Base-by-base conservation (phyloP, 1,140 invertebrate species). In the Halictus rubicundus region DNA sequence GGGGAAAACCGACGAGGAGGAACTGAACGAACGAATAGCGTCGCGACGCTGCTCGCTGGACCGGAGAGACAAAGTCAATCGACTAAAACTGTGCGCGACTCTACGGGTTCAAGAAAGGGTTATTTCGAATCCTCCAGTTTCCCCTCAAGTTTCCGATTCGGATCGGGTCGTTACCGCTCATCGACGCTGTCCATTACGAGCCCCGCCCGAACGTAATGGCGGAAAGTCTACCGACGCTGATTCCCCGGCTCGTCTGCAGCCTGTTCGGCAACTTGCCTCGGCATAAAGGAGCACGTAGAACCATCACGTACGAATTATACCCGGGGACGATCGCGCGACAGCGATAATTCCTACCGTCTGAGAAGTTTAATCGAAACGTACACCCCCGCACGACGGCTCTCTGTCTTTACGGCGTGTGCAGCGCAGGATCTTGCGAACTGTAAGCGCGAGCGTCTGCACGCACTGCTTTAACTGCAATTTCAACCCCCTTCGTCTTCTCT, bases 281-380 rank as follows among this genome's bases (percentile, higher is more conserved):
- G 70, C 77, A 60, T 74, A 54, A 65, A 59, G 49, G 68, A 60
- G 27, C 80, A 66, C 75, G 75, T 68, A 73, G 42, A 79, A 68
- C 76, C 57, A 82, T 57, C 76, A 25, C 77, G 69, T 70, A 65
- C 64, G 81, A 82, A 80, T 82, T 74, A 82, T 80, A 74, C 70
- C 39, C 37, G 81, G 49, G 64, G 46, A 82, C 77, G 81, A 79
- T 82, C 80, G 77, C 49, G 80, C 80, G 70, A 75, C 64, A 46
- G 72, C 78, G 78, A 83, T 83, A 83, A 83, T 80, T 83, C 57
- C 72, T 72, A 21, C 63, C 78, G 81, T 83, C 81, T 83, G 81
- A 83, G 81, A 83, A 83, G 81, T 83, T 83, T 83, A 83, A 83
- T 83, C 81, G 81, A 80, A 83, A 82, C 70, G 81, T 82, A 74